Evolutionary conservation across 2,888 invertebrate genomes (phyloP).

Genomic region (Calameuta filiformis): DNA sequence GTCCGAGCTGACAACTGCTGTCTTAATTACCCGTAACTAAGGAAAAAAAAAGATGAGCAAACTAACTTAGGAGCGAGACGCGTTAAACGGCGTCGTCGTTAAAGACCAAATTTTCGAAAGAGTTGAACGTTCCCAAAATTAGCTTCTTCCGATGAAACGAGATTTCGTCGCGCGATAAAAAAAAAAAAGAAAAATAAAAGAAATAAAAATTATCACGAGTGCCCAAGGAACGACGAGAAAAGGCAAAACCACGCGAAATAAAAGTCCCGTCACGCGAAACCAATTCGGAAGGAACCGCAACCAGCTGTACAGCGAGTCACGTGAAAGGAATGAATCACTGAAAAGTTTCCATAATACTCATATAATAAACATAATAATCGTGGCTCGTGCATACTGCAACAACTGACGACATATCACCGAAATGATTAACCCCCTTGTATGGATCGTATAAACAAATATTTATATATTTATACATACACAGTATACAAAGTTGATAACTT

Average conservation of each 20-base stretch:
- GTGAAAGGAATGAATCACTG: constrained; percentile 42
- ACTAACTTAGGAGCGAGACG: neutral
- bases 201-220: neutral
- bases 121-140: neutral
- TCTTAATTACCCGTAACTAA: neutral
- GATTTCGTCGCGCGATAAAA: neutral
- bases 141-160: neutral
- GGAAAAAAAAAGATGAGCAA: neutral
- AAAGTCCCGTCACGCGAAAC: neutral
- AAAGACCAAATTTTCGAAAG: neutral
- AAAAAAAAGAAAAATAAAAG: too few species aligned
- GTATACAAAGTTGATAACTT: neutral
- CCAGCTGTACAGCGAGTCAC: constrained; percentile 33
- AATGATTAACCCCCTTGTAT: neutral
- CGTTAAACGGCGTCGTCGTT: neutral
- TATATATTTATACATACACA: neutral
- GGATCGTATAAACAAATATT: neutral
- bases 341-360: constrained; percentile 44
- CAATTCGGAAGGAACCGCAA: constrained; percentile 20
- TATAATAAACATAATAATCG: neutral
- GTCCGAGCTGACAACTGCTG: neutral
- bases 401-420: neutral
- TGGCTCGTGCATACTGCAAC: neutral
- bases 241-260: neutral
- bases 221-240: neutral